Conservation (phyloP, 2,888 invertebrate species). For the Cephus pygmeus region DNA sequence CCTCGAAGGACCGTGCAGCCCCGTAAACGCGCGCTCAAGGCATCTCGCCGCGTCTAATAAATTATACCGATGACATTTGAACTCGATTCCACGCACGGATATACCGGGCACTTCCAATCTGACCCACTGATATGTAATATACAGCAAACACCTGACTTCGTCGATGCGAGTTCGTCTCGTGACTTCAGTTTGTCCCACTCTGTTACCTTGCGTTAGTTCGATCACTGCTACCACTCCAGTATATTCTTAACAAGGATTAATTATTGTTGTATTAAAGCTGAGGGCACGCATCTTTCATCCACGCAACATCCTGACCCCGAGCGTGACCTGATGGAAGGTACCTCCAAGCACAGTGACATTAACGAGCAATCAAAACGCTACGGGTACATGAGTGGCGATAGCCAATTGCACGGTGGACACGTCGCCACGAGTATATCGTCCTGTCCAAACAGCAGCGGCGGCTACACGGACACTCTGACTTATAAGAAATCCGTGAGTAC, state of each 20-base stretch:
- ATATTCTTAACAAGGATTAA: no score
- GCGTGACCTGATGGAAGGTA: slow-evolving; percentile 61
- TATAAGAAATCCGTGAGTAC: slow-evolving; percentile 56
- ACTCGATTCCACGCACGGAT: slow-evolving; percentile 1
- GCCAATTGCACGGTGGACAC: slow-evolving; percentile 59
- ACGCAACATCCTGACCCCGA: slow-evolving; percentile 60
- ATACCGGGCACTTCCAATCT: no score
- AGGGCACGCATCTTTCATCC: slow-evolving; percentile 58
- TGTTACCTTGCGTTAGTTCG: no score
- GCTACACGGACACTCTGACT: slow-evolving; percentile 62
- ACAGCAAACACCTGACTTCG: background rate
- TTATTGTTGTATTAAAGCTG: slow-evolving; percentile 40
- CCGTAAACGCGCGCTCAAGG: no score
- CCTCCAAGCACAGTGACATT: slow-evolving; percentile 56
- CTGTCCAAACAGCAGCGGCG: slow-evolving; percentile 56
- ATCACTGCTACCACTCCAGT: no score
- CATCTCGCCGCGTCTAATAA: background rate
- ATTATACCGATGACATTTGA: background rate
- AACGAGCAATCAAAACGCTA: slow-evolving; percentile 62
- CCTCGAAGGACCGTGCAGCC: no score
- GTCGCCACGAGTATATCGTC: slow-evolving; percentile 60
- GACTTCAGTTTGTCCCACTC: no score
- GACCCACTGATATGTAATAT: no score
- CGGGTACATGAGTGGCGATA: slow-evolving; percentile 60
- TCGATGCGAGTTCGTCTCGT: background rate